Evolutionary conservation across 1,140 invertebrate genomes (phyloP).

Genomic region (Plodia interpunctella): DNA sequence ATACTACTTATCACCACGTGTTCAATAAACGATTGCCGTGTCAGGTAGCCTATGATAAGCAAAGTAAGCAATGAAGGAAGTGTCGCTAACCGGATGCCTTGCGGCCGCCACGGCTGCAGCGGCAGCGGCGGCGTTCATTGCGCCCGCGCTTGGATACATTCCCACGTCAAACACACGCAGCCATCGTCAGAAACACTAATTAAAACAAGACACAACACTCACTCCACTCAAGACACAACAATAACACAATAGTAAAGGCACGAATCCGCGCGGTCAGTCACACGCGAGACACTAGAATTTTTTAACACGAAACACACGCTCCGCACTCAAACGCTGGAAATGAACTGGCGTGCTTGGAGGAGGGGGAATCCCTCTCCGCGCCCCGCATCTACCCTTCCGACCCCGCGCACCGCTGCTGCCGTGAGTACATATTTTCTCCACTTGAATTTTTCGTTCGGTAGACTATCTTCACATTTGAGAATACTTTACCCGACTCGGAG

Average conservation of each 20-base stretch:
- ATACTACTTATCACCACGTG: not conserved
- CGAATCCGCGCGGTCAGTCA: conserved; percentile 51
- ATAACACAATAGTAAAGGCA: conserved; percentile 47
- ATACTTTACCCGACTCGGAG: conserved; percentile 71
- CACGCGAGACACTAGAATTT: conserved; percentile 40
- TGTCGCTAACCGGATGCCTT: conserved; percentile 72
- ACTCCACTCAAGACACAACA: conserved; percentile 58
- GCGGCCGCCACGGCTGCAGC: conserved; percentile 76
- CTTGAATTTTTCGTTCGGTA: conserved; percentile 66
- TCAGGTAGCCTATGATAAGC: conserved; percentile 7
- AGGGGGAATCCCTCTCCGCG: conserved; percentile 39
- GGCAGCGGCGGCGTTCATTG: conserved; percentile 76
- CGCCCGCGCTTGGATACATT: conserved; percentile 76
- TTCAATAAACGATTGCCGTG: conserved; percentile 3
- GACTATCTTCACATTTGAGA: conserved; percentile 73
- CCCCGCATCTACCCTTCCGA: conserved; percentile 29
- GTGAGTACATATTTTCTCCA: conserved; percentile 69
- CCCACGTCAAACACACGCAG: conserved; percentile 65
- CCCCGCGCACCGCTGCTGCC: conserved; percentile 62
- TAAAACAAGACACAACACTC: conserved; percentile 60
- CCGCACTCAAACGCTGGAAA: conserved; percentile 34
- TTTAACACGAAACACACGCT: conserved; percentile 28
- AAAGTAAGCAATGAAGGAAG: conserved; percentile 15
- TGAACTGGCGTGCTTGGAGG: conserved; percentile 43
- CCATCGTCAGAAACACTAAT: conserved; percentile 57